These are phyloP conservation scores for Abrostola triplasia DNA, from an alignment of 2,888 invertebrate genomes.

Conservation along the genomic window DNA sequence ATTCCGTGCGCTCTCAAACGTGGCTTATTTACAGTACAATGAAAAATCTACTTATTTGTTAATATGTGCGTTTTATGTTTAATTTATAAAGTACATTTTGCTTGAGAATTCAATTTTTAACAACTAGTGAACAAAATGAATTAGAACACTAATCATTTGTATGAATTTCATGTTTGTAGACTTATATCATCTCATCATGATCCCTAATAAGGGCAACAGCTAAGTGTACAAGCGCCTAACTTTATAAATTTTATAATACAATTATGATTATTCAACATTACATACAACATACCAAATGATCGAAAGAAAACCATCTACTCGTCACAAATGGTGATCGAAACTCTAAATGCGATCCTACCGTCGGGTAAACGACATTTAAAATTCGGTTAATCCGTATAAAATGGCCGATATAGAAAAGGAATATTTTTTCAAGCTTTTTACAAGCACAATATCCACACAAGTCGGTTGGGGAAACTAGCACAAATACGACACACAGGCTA, in stretches of 20 bases:
- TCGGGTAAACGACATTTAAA: conserved; percentile 76
- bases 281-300: conserved; percentile 73
- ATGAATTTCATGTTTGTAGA: conserved; percentile 56
- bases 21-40: conserved; percentile 61
- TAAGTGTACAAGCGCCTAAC: conserved; percentile 72
- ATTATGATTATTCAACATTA: conserved; percentile 71
- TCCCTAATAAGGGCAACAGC: conserved; percentile 67
- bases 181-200: conserved; percentile 50
- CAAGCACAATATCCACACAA: conserved; percentile 82
- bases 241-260: conserved; percentile 68
- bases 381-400: conserved; percentile 82
- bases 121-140: conserved; percentile 70
- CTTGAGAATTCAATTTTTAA: conserved; percentile 67
- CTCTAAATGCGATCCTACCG: conserved; percentile 76
- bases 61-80: conserved; percentile 80
- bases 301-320: conserved; percentile 71
- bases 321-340: conserved; percentile 68
- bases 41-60: conserved; percentile 73
- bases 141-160: conserved; percentile 46
- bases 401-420: conserved; percentile 78
- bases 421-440: conserved; percentile 78
- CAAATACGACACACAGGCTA: conserved; percentile 88
- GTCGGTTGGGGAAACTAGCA: conserved; percentile 84
- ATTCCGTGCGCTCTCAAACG: conserved; percentile 46
- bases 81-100: conserved; percentile 78